phyloP scores from a whole-genome alignment of 1,140 invertebrate species.

The Pseudomyrmex flavicornis region DNA sequence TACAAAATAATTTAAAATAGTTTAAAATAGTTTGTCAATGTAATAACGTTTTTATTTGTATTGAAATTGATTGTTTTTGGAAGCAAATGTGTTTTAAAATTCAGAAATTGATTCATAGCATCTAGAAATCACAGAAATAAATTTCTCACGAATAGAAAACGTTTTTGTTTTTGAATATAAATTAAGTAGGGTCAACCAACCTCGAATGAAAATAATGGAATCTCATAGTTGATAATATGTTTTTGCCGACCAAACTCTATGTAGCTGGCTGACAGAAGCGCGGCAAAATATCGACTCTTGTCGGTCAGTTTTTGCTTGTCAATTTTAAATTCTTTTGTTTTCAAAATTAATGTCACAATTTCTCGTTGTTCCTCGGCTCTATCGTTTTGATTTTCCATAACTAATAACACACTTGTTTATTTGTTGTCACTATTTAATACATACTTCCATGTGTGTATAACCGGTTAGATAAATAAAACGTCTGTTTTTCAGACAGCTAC shows the following conservation, averaged over 20 bases:
- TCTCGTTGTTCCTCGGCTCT: not conserved
- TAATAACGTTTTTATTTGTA: not conserved
- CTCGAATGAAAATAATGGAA: slow-evolving; percentile 62
- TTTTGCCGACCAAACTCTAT: slow-evolving; percentile 62
- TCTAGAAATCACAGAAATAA: not conserved
- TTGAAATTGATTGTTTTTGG: no score
- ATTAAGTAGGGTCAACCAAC: slow-evolving; percentile 60
- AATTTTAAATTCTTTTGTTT: slow-evolving; percentile 36
- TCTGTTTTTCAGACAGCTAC: no score
- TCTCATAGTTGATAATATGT: slow-evolving; percentile 72
- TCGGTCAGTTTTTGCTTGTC: slow-evolving; percentile 61
- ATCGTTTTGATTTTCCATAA: not conserved
- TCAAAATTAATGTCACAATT: slow-evolving; percentile 56
- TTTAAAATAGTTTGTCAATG: slow-evolving; percentile 10
- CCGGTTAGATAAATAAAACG: no score
- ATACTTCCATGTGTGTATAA: no score
- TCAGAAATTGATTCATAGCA: no score
- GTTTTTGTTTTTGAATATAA: not conserved
- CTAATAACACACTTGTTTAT: not conserved
- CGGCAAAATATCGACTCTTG: slow-evolving; percentile 71
- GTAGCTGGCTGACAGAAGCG: slow-evolving; percentile 70
- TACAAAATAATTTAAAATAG: not conserved
- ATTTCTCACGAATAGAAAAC: not conserved
- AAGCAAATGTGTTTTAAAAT: no score
- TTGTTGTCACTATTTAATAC: not conserved